Percentiles rank a stretch among this genome's conserved stretches.
Evolutionary conservation across 2,888 invertebrate species (phyloP).

Genomic region (Scaptomyza polygonia): DNA sequence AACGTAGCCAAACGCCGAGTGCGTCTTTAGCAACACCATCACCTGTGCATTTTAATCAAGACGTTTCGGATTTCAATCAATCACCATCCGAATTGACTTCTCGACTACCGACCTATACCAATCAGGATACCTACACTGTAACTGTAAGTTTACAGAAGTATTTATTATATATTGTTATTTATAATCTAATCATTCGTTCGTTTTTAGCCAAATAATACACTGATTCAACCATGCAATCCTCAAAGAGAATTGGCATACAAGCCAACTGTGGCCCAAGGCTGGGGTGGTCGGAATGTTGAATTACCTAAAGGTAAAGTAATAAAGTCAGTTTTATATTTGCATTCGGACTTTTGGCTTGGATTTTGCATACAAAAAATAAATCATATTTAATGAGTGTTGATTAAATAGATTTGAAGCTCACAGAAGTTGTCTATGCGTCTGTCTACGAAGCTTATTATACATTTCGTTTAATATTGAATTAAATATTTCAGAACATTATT

Average conservation of each 20-base stretch:
- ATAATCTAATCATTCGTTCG: background rate
- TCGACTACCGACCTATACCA: background rate
- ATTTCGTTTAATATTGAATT: too few species aligned
- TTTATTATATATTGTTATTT: background rate
- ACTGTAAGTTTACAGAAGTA: constrained; percentile 26
- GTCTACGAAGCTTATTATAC: too few species aligned
- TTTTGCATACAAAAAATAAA: too few species aligned
- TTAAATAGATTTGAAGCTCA: background rate
- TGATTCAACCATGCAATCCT: constrained; percentile 50
- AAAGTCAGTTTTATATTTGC: too few species aligned
- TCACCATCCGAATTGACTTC: background rate
- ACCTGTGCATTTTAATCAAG: constrained; percentile 20
- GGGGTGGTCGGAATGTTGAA: constrained; percentile 82
- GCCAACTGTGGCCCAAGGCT: constrained; percentile 84
- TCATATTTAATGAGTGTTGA: too few species aligned
- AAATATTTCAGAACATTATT: constrained; percentile 48
- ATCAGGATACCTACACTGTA: constrained; percentile 18
- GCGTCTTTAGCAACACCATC: constrained; percentile 29
- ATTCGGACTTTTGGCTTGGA: too few species aligned
- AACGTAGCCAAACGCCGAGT: constrained; percentile 28
- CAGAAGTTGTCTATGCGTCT: background rate
- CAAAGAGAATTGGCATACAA: constrained; percentile 83
- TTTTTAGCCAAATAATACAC: constrained; percentile 18
- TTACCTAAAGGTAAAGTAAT: constrained; percentile 81
- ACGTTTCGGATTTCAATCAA: constrained; percentile 22